Conservation (phyloP, 1,140 invertebrate genomes). For the Cyrtorhinus lividipennis region DNA sequence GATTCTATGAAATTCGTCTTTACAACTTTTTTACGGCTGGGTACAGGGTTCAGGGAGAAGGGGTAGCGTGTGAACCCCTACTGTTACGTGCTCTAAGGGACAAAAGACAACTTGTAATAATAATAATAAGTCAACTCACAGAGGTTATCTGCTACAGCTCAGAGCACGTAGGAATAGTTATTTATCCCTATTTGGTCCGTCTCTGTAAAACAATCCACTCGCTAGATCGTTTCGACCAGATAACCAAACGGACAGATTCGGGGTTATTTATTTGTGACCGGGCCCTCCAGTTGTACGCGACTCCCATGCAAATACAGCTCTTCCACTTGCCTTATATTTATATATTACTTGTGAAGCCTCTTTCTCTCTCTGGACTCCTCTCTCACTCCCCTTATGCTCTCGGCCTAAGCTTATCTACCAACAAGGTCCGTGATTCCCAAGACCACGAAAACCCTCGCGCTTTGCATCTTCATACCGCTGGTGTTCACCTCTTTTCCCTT, state of each 20-base stretch:
- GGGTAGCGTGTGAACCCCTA: conserved; percentile 8
- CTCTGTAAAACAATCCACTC: conserved; percentile 9
- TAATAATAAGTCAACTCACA: conserved; percentile 8
- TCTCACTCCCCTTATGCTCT: background rate
- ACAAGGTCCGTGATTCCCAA: background rate
- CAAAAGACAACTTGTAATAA: conserved; percentile 8
- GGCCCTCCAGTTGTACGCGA: conserved; percentile 6
- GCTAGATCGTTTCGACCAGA: conserved; percentile 7
- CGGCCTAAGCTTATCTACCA: background rate
- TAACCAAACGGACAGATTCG: conserved; percentile 8
- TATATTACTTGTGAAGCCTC: conserved; percentile 5
- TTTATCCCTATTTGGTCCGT: conserved; percentile 9
- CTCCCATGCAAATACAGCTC: conserved; percentile 7
- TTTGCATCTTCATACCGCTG: background rate
- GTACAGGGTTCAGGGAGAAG: background rate
- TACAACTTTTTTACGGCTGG: conserved; percentile 2
- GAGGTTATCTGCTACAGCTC: conserved; percentile 3
- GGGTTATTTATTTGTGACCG: conserved; percentile 9
- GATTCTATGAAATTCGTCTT: conserved; percentile 3
- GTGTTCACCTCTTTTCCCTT: no score
- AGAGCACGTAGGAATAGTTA: conserved; percentile 8
- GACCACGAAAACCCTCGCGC: background rate
- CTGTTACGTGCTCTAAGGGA: conserved; percentile 6
- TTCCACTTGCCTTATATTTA: conserved; percentile 5
- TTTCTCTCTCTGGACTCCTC: background rate